Evolutionary conservation across 2,113 vertebrate species (phyloP), one percentile per base, ranked within the genome.

Genomic region (Nothoprocta perdicaria): DNA sequence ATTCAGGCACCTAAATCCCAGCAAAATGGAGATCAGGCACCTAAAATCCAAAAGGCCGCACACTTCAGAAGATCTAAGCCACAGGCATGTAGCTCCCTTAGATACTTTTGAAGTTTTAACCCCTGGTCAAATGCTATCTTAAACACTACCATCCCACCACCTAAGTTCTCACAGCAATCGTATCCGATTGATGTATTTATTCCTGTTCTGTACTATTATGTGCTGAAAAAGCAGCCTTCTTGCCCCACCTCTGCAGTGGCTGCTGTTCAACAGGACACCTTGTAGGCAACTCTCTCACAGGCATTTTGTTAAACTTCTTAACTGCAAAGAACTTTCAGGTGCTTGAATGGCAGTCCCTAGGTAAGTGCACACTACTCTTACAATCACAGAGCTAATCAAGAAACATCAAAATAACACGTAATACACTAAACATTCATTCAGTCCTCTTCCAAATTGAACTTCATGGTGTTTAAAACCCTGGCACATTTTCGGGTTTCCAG

Each of bases 381-480:
- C 4, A 84, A 72, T 73, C 66, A 45, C 57, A 52, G 65, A 93
- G 73, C 57, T 75, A 58, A 89, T 75, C 76, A 50, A 81, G 82
- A 81, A 76, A 88, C 85, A 84, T 3, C 53, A 80, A 88, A 93
- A 94, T 83, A 91, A 40, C 2, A 0, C 72, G 79, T 72, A 19
- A 4, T 33, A 61, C 91, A 96, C 61, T 65, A 80, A 96, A 87
- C 57, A 89, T 14, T 84, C 71, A 46, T 9, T 78, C 92, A 79
- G 57, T n/a, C 80, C 76, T 88, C 79, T 91, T 90, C 84, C 91
- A 76, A 76, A 73, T 73, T 84, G 41, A 94, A 73, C 88, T 91
- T 94, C 89, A 93, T 88, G 77, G 95, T 76, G 91, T 61, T 95
- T 91, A 91, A 96, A 95, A 84, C 91, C 95, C 96, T 96, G 96